Base-by-base conservation (phyloP, 2,113 vertebrate species). In the Ornithorhynchus anatinus region DNA sequence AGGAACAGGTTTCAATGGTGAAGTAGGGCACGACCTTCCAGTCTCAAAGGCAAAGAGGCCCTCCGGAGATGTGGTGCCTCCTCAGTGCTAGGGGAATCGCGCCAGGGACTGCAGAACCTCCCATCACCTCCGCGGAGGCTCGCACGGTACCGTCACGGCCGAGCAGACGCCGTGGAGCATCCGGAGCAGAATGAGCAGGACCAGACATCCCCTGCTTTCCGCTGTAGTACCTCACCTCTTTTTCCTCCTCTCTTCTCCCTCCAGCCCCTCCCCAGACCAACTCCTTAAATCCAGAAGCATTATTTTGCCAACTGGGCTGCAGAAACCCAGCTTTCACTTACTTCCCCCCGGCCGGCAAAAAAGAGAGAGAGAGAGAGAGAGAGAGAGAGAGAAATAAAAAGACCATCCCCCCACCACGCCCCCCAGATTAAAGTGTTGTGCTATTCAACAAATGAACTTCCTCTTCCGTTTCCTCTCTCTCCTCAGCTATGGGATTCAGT, bases 391-490 rank as follows among this genome's bases (percentile, higher is more conserved):
- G 38, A 50, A 65, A 77, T 51, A 72, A 52, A 51, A 50, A 23
- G 65, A 67, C 2, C n/a, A n/a, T n/a, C n/a, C 80, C 8, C 0
- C 77, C 69, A 80, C 76, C 75, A 53, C 73, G 77, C 76, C 64
- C 81, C 77, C 44, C 69, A 32, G 79, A 90, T 96, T 95, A 98
- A 88, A 95, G 95, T 75, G 89, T 88, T 90, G 95, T 94, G 92
- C 93, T 92, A 86, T 95, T 94, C 93, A 99, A 91, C 91, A 99
- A 94, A 91, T 80, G 85, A 81, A 95, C 93, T 62, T 96, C 96
- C 86, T 95, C 96, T 89, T 96, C 95, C 0, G 79, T 82, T 65
- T 93, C 88, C 81, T 94, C 92, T 88, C 90, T 93, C 80, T 90
- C 89, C 79, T 92, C 92, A 84, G 92, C 94, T 83, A 92, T 89